Percentiles rank a stretch among this genome's conserved stretches.
phyloP scores from a whole-genome alignment of 2,888 invertebrate genomes.

The Drosophila demipolita region DNA sequence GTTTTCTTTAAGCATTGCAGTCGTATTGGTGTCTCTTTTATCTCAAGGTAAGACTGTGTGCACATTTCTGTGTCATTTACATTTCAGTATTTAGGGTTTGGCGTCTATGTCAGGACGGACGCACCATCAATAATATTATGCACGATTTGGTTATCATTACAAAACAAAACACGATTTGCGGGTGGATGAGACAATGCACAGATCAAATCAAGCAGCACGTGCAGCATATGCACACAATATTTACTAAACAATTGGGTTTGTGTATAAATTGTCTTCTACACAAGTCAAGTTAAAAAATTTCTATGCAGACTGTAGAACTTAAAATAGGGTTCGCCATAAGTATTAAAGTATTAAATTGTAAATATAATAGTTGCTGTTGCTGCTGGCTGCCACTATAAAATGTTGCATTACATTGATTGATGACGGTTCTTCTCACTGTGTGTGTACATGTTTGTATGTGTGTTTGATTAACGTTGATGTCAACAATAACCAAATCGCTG shows the following conservation, averaged over 20 bases:
- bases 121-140: conserved; percentile 60
- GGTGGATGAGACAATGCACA: conserved; percentile 65
- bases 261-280: conserved; percentile 65
- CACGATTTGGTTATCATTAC: conserved; percentile 82
- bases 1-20: conserved; percentile 53
- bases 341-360: conserved; percentile 25
- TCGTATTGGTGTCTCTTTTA: conserved; percentile 44
- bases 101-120: conserved; percentile 38
- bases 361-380: conserved; percentile 29
- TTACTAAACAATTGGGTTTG: conserved; percentile 46
- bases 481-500: conserved; percentile 86
- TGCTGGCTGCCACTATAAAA: conserved; percentile 26
- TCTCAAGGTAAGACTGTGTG: conserved; percentile 46
- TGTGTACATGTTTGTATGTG: conserved; percentile 65
- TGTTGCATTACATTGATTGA: conserved; percentile 38
- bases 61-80: conserved; percentile 63
- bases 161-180: conserved; percentile 75
- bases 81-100: conserved; percentile 45
- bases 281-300: conserved; percentile 74
- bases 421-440: conserved; percentile 39
- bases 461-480: conserved; percentile 73
- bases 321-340: conserved; percentile 50
- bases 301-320: conserved; percentile 68
- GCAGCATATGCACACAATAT: conserved; percentile 31
- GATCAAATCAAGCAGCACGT: conserved; percentile 46